Evolutionary conservation across 2,797 vertebrate genomes (phyloP).

Genomic region (Ctenosaura bakeri): DNA sequence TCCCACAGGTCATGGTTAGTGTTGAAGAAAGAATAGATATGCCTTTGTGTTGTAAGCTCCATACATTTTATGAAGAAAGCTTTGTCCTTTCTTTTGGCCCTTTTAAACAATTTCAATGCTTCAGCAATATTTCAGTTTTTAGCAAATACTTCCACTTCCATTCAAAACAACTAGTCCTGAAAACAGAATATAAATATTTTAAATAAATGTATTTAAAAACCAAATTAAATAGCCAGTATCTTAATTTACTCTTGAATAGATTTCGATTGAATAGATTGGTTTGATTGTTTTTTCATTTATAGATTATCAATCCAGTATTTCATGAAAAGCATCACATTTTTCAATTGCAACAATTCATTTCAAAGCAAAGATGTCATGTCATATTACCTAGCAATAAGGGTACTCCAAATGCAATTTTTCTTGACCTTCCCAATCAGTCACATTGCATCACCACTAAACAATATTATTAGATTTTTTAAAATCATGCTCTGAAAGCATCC

Average conservation of each 20-base stretch:
- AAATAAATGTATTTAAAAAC: slow-evolving; percentile 60
- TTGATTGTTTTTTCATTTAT: slow-evolving; percentile 75
- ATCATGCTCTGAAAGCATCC: slow-evolving; percentile 81
- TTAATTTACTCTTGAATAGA: slow-evolving; percentile 78
- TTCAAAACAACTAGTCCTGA: slow-evolving; percentile 34
- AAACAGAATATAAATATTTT: slow-evolving; percentile 57
- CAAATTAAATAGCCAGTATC: slow-evolving; percentile 74
- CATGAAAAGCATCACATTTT: slow-evolving; percentile 80
- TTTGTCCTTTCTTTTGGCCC: slow-evolving; percentile 62
- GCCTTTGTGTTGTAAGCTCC: slow-evolving; percentile 67
- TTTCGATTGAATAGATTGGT: slow-evolving; percentile 82
- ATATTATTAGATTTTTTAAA: slow-evolving; percentile 83
- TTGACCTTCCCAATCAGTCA: slow-evolving; percentile 85
- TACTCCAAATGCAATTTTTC: slow-evolving; percentile 84
- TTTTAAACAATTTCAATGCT: slow-evolving; percentile 55
- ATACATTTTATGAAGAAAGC: slow-evolving; percentile 62
- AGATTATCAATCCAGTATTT: slow-evolving; percentile 82
- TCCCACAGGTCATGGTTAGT: slow-evolving; percentile 69
- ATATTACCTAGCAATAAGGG: slow-evolving; percentile 83
- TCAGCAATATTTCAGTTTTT: slow-evolving; percentile 60
- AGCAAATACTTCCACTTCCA: slow-evolving; percentile 47
- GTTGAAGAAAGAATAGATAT: slow-evolving; percentile 65
- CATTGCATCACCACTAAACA: slow-evolving; percentile 81
- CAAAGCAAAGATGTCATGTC: slow-evolving; percentile 85
- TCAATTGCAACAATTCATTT: slow-evolving; percentile 85